Evolutionary conservation across 2,888 invertebrate genomes (phyloP), one percentile per base, ranked within the genome.

Genomic region (Ophion costatus): DNA sequence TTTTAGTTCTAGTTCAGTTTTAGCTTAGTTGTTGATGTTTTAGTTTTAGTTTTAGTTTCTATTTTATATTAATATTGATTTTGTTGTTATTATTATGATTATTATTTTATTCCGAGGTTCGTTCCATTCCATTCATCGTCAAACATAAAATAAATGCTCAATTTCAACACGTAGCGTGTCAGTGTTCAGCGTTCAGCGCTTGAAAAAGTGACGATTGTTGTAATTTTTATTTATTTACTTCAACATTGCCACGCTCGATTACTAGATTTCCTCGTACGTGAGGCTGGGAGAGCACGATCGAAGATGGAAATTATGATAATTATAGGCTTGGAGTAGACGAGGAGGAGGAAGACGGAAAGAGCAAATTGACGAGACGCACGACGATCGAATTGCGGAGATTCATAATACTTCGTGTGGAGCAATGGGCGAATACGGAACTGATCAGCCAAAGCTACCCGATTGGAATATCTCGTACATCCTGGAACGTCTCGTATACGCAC

Each of bases 291-390:
- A 74, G 56, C 14, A 11, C 76, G 63, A 59, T 75, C 73, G 33
- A 66, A 59, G 56, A 51, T 51, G 66, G 61, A 20, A 75, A 70
- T 86, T 81, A 85, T 81, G 80, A 24, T 79, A 82, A 80, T 79
- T 71, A 70, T 45, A 74, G 69, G 14, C 17, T 2, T 17, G 22
- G 51, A 74, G 51, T 22, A 51, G 24, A 69, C 69, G 69, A n/a
- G 14, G 51, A 24, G 69, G 24, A 69, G 56, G 33, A 33, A 14
- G 29, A 71, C 24, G 56, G 33, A 71, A 20, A 9, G 71, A 71
- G 20, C 11, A 11, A 57, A 71, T n/a, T 51, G 56, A 56, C 20
- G 56, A 56, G 71, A 11, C 33, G 20, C n/a, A 56, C 24, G 24
- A n/a, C 24, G 38, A 38, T 38, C 17, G 5, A 51, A 5, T 38